Base-by-base conservation (phyloP, 1,140 invertebrate genomes). In the Drosophila ficusphila region DNA sequence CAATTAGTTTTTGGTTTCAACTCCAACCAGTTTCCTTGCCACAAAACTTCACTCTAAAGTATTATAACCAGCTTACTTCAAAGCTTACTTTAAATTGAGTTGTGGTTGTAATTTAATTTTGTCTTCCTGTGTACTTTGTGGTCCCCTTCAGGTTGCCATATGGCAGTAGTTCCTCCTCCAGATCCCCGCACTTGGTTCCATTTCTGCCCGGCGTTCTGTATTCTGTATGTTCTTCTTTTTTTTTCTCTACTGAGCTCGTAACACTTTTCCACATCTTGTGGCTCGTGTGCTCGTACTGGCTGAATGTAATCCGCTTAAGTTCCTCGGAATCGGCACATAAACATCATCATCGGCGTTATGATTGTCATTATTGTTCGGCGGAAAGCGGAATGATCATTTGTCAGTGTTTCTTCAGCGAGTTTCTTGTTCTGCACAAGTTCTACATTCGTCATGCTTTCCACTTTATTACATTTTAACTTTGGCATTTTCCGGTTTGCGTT, bases 371-470 rank as follows among this genome's bases (percentile, higher is more conserved):
- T 71, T 36, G 47, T 72, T 39, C 31, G 41, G 47, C 47, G 29
- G 21, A 14, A 34, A 25, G n/a, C 29, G 29, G 41, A 46, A 71
- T 71, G 47, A 52, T 46, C 41, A 48, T 29, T 53, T 38, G 21
- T 31, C 21, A 36, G 39, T 44, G n/a, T n/a, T n/a, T n/a, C n/a
- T n/a, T n/a, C n/a, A 48, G 36, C 62, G 44, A 53, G 34, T 76
- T 69, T 42, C 41, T 29, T 53, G 44, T 72, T 72, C 54, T 76
- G 48, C 33, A 25, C 56, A 46, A 64, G 60, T 64, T 64, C 56
- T 62, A 61, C 65, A 81, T 71, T 82, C 57, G 81, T 68, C 83
- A 86, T 85, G 81, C 82, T 85, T 88, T 81, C 79, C 75, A 74
- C 68, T 74, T 79, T 79, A 69, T 36, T 54, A 76, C 49, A 65